Base-by-base conservation (phyloP, 2,797 vertebrate species). In the Onychomys arenicola region DNA sequence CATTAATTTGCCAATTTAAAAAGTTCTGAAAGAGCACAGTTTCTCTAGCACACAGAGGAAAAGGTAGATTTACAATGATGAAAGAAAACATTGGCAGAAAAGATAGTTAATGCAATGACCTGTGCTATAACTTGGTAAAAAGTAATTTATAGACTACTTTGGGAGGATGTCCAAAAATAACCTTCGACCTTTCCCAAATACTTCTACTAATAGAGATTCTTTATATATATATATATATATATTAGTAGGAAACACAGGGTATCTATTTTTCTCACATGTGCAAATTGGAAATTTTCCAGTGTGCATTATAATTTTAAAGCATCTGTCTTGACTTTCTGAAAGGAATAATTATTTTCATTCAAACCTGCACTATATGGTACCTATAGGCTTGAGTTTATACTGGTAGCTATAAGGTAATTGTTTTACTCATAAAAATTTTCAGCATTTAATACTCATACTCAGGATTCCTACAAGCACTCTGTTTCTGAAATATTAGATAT, bases 391-490 rank as follows among this genome's bases (percentile, higher is more conserved):
- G 17, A 86, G 61, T 96, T 97, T 98, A 52, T 57, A 69, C 49
- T 96, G 93, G 93, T 73, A 93, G 16, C 32, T 73, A 97, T 34
- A 96, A 97, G 75, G 96, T 93, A 90, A 96, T 98, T 98, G 1
- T 85, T 96, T 96, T 89, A 73, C 32, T 96, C 93, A 88, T 90
- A 55, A 97, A 97, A 29, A 17, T 90, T 96, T 57, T 92, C 59
- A 78, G 71, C 52, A 65, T 59, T 97, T 97, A 94, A 93, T 84
- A 89, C 83, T 55, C 76, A 97, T 95, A 29, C 2, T 78, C 82
- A 6, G 91, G 96, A 96, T 95, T 96, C 80, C 61, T 94, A 49
- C 19, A 97, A 92, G 27, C 34, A 32, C 92, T 95, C n/a, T 78
- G 3, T 89, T 96, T 96, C 75, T 87, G 13, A 14, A 90, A 92